phyloP scores from a whole-genome alignment of 2,888 invertebrate genomes.

The Teleiodes luculella region DNA sequence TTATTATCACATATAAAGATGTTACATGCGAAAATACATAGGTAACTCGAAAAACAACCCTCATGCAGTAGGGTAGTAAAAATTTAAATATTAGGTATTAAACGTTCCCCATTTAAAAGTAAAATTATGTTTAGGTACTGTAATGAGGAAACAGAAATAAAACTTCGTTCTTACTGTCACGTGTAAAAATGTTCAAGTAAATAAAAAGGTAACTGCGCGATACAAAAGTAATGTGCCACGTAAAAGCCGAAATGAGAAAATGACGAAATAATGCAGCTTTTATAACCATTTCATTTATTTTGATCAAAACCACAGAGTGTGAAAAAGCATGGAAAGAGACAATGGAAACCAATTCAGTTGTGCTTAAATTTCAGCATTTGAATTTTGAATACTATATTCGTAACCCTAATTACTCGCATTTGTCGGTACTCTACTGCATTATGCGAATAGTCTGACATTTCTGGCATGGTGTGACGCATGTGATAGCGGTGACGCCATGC shows the following conservation, averaged over 20 bases:
- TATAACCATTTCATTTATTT: neutral
- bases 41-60: no score
- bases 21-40: no score
- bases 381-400: neutral
- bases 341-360: constrained; percentile 2
- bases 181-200: neutral
- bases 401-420: neutral
- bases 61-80: no score
- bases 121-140: no score
- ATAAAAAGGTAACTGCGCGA: neutral
- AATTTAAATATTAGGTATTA: neutral
- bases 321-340: constrained; percentile 2
- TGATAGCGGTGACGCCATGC: constrained; percentile 18
- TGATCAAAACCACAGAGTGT: neutral
- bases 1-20: no score
- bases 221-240: no score
- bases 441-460: neutral
- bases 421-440: neutral
- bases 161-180: neutral
- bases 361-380: neutral
- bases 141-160: neutral
- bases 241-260: neutral
- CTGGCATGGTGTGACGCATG: constrained; percentile 2
- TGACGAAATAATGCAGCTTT: neutral
- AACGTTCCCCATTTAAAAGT: no score